Evolutionary conservation across 2,888 invertebrate species (phyloP).

Genomic region (Netelia inedita): DNA sequence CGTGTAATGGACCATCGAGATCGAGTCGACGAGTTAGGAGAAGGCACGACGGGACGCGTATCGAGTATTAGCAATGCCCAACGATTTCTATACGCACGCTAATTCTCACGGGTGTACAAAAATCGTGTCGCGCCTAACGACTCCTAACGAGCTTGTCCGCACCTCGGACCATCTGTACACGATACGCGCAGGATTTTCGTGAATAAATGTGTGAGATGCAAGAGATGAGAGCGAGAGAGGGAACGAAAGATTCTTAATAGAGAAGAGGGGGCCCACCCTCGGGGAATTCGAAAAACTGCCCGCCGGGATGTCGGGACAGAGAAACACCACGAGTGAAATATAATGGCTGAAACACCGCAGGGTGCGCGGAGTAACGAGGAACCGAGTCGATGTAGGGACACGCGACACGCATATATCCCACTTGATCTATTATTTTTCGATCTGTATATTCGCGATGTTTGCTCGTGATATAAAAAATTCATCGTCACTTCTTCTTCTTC

Average conservation of each 20-base stretch:
- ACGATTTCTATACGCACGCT: constrained; percentile 40
- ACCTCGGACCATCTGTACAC: constrained; percentile 81
- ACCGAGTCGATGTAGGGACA: constrained; percentile 74
- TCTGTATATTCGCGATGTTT: constrained; percentile 56
- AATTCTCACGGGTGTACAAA: constrained; percentile 73
- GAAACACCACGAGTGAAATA: constrained; percentile 77
- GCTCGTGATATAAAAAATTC: constrained; percentile 32
- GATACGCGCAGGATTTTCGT: constrained; percentile 45
- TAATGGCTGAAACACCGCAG: constrained; percentile 78
- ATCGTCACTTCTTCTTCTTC: background rate
- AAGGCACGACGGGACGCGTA: constrained; percentile 52
- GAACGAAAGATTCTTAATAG: constrained; percentile 30
- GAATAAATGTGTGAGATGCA: background rate
- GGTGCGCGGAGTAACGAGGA: constrained; percentile 79
- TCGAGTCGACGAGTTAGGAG: constrained; percentile 12
- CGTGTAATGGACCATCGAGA: constrained; percentile 1
- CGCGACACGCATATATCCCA: constrained; percentile 70
- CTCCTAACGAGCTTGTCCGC: constrained; percentile 81
- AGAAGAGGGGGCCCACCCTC: constrained; percentile 71
- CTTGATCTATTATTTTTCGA: constrained; percentile 41
- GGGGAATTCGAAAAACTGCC: constrained; percentile 69
- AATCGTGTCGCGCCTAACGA: constrained; percentile 77
- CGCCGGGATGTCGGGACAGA: constrained; percentile 54
- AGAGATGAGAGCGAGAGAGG: background rate
- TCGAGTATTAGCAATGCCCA: constrained; percentile 30